phyloP scores from a whole-genome alignment of 2,888 invertebrate species.

The Abrostola triplasia region DNA sequence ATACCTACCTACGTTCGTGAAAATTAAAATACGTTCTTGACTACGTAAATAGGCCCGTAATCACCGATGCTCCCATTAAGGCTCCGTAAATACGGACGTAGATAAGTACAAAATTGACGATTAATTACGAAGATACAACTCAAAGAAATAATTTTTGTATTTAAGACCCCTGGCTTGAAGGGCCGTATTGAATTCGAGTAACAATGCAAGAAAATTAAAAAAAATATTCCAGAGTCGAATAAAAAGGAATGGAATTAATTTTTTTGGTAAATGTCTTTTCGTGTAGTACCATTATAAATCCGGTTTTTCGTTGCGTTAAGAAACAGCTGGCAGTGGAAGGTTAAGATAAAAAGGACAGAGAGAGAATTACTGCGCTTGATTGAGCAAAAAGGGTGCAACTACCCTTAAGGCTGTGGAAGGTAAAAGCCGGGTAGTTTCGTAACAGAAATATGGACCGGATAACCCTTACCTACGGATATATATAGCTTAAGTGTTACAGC shows the following conservation, averaged over 20 bases:
- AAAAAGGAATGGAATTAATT: not conserved
- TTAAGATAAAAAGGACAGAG: conserved; percentile 12
- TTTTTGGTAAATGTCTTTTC: conserved; percentile 14
- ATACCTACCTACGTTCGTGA: too few relatives aligned
- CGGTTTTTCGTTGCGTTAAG: conserved; percentile 10
- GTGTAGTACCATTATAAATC: conserved; percentile 13
- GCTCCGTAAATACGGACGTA: conserved; percentile 2
- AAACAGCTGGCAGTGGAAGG: conserved; percentile 20
- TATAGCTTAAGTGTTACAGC: not conserved
- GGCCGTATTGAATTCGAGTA: conserved; percentile 5
- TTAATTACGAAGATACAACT: conserved; percentile 19
- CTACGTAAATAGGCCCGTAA: not conserved
- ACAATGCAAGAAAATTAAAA: conserved; percentile 4
- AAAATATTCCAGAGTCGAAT: conserved; percentile 1
- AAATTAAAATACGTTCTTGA: too few relatives aligned
- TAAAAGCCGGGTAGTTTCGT: conserved; percentile 17
- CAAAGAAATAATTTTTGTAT: conserved; percentile 10
- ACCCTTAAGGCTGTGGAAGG: conserved; percentile 26
- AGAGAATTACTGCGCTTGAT: conserved; percentile 29
- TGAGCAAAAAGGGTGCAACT: conserved; percentile 36
- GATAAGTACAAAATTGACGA: conserved; percentile 11
- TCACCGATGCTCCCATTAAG: not conserved
- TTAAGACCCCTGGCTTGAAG: conserved; percentile 10
- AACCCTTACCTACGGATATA: conserved; percentile 11
- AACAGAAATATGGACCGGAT: conserved; percentile 30